phyloP scores from a whole-genome alignment of 2,113 vertebrate genomes.

The Caracal caracal region DNA sequence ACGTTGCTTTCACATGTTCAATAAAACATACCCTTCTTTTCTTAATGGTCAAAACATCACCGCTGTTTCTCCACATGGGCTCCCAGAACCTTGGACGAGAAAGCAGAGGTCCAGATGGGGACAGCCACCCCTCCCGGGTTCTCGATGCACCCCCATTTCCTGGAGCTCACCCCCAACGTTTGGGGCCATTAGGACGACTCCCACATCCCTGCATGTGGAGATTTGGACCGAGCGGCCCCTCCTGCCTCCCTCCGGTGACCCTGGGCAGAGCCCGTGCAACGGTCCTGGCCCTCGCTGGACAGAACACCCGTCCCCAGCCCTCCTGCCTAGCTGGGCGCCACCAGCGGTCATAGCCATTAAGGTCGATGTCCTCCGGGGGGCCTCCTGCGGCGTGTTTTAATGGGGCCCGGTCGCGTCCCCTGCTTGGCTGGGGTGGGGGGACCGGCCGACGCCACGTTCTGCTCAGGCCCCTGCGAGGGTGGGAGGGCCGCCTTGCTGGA shows the following conservation, averaged over 20 bases:
- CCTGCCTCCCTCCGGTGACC: neutral
- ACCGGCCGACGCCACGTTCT: too few species aligned
- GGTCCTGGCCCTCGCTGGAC: neutral
- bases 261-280: neutral
- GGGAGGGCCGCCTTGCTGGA: neutral
- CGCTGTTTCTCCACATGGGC: neutral
- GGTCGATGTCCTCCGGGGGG: neutral
- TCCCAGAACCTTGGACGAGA: neutral
- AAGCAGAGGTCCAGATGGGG: too few species aligned
- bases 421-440: neutral
- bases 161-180: neutral
- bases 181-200: neutral
- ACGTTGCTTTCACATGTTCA: neutral
- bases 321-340: neutral
- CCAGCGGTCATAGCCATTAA: rapidly evolving
- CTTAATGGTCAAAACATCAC: neutral
- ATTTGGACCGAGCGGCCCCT: neutral
- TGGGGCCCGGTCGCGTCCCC: neutral
- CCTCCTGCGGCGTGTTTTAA: neutral
- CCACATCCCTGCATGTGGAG: neutral
- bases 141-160: neutral
- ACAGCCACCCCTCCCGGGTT: neutral
- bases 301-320: neutral
- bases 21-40: rapidly evolving
- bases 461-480: neutral